Evolutionary conservation across 2,888 invertebrate genomes (phyloP).

Genomic region (Aphelenchoides bicaudatus): DNA sequence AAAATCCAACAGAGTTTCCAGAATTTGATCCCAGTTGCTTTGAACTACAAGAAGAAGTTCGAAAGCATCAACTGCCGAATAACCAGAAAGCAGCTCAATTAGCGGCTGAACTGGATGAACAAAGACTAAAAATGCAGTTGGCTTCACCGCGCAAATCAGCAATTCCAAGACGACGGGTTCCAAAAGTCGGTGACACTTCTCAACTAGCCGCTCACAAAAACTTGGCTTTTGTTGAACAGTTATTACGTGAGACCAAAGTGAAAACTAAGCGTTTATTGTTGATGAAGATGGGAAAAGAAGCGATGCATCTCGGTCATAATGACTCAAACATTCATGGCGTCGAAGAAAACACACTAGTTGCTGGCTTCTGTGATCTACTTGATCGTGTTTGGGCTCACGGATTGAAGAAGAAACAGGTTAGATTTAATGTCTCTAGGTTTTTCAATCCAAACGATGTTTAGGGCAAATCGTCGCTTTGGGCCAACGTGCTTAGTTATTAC

Average conservation of each 20-base stretch:
- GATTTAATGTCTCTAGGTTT: not conserved
- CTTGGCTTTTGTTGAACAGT: constrained; percentile 93
- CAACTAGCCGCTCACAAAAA: constrained; percentile 78
- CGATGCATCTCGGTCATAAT: constrained; percentile 84
- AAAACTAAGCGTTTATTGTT: constrained; percentile 94
- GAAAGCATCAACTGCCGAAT: too few species aligned
- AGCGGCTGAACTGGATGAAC: constrained; percentile 16
- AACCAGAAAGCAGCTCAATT: constrained; percentile 23
- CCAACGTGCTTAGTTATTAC: constrained; percentile 83
- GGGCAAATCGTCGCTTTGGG: constrained; percentile 96
- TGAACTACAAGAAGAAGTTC: too few species aligned
- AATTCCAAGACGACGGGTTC: constrained; percentile 34
- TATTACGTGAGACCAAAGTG: constrained; percentile 74
- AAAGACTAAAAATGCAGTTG: not conserved
- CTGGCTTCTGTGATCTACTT: constrained; percentile 91
- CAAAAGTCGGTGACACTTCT: constrained; percentile 68
- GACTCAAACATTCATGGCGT: constrained; percentile 72
- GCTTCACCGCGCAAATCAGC: constrained; percentile 24
- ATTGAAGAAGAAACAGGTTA: constrained; percentile 79
- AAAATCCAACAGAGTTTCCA: constrained; percentile 67
- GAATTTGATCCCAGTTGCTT: constrained; percentile 74
- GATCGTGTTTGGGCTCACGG: constrained; percentile 98
- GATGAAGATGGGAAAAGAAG: constrained; percentile 95
- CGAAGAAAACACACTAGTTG: constrained; percentile 91
- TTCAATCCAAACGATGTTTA: constrained; percentile 51